These are phyloP conservation scores for Epinotia ramella DNA, from an alignment of 2,888 invertebrate genomes.

Conservation along the genomic window DNA sequence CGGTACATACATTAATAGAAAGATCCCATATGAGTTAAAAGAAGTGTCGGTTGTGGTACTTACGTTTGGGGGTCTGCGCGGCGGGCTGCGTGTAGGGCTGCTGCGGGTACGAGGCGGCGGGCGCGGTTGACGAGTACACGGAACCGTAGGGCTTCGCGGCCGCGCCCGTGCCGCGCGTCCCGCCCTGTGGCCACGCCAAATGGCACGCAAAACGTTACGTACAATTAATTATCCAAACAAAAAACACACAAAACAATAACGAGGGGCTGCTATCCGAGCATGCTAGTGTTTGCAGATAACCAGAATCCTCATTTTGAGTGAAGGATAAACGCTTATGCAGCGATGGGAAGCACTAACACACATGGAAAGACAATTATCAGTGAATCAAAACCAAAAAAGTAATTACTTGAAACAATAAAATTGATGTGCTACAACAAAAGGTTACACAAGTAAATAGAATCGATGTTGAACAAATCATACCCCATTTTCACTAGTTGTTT, in stretches of 20 bases:
- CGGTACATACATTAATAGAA: no score
- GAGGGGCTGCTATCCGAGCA: not conserved
- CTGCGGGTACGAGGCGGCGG: slow-evolving; percentile 80
- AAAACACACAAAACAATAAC: slow-evolving; percentile 14
- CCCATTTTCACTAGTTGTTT: no score
- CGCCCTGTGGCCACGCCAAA: slow-evolving; percentile 61
- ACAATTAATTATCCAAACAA: slow-evolving; percentile 37
- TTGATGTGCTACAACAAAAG: no score
- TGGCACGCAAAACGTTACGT: slow-evolving; percentile 37
- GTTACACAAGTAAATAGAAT: no score
- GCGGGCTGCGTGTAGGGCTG: slow-evolving; percentile 84
- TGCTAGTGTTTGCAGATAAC: no score
- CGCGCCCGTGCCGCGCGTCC: slow-evolving; percentile 82
- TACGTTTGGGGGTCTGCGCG: slow-evolving; percentile 87
- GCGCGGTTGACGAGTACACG: slow-evolving; percentile 85
- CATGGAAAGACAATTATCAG: no score
- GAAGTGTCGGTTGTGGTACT: slow-evolving; percentile 57
- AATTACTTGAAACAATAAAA: no score
- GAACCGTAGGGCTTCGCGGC: slow-evolving; percentile 86
- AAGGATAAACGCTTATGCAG: no score
- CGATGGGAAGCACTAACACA: no score
- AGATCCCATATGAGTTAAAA: not conserved
- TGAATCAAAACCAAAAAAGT: no score
- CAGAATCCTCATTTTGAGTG: no score
- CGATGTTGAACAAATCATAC: no score